Evolutionary conservation across 2,888 invertebrate species (phyloP), one percentile per base, ranked within the genome.

Genomic region (Pachydiplax longipennis): DNA sequence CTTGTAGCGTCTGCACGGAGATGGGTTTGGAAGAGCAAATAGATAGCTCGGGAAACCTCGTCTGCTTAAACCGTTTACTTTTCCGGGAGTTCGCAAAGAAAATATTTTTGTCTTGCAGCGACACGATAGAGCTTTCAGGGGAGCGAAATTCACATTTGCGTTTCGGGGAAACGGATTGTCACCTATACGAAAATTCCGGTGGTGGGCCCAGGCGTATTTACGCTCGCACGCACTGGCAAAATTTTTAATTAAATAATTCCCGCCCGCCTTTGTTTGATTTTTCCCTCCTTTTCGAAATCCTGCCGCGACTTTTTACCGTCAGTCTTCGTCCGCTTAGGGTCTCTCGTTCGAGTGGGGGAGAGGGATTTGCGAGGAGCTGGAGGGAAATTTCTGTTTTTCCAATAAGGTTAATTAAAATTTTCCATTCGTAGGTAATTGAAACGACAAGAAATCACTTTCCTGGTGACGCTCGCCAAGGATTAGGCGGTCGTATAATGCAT

Each of bases 391-490:
- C 61, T 31, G 61, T 87, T 61, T 87, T 87, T 65, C 87, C 87
- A 61, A n/a, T 65, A 61, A 35, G 87, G 61, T 61, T 87, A 87
- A 65, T 61, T 65, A 61, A 65, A 61, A 87, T 65, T 87, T 87
- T 48, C 61, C 87, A 87, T 61, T 65, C 87, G 4, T 40, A 37
- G 37, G 22, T 37, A 87, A 61, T 87, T 37, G 87, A 37, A 87
- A 37, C 87, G 61, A 37, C 61, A 83, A 35, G 87, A 37, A 61
- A 87, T 37, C 37, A 35, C 61, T 37, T 87, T 31, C 22, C 61
- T 37, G n/a, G 61, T 61, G 61, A 37, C 40, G 61, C 37, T 83
- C 83, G 35, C 58, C 22, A 61, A 37, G 65, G 87, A 87, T 87
- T 61, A 87, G 58, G 25, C 61, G 37, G 87, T 61, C 35, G 37